Conservation (phyloP, 35 echinoderm and acorn worm species). For the Apostichopus japonicus region DNA sequence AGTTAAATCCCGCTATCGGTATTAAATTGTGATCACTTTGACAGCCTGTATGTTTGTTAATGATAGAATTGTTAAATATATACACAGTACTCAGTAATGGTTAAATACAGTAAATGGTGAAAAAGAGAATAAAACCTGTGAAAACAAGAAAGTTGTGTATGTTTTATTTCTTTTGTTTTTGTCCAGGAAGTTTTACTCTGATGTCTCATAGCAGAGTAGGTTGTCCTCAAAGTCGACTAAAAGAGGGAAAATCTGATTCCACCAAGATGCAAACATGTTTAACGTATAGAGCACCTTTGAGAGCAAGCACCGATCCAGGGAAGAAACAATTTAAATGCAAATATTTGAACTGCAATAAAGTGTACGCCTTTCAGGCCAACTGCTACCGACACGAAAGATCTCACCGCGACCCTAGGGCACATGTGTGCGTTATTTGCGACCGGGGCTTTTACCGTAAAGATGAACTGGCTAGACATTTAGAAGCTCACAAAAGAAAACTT, state of each 20-base stretch:
- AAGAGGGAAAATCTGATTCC: neutral
- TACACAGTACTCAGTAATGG: too few species aligned
- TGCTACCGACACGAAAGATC: neutral
- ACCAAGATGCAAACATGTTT: neutral
- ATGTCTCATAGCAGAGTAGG: neutral
- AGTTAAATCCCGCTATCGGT: too few species aligned
- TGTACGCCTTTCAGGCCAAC: neutral
- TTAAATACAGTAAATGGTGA: too few species aligned
- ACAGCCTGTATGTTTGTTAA: too few species aligned
- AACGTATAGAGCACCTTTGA: neutral
- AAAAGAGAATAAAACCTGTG: too few species aligned
- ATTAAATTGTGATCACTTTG: too few species aligned
- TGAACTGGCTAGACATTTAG: neutral
- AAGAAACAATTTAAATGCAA: slow-evolving; percentile 25
- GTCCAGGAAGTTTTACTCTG: slow-evolving; percentile 7
- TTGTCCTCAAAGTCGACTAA: neutral
- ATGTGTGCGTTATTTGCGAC: slow-evolving; percentile 13
- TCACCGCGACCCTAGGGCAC: neutral
- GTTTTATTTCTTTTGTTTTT: slow-evolving; percentile 21
- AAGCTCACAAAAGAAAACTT: neutral
- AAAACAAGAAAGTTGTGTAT: neutral
- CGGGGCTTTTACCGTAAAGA: neutral
- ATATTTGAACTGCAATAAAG: neutral
- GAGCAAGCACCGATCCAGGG: neutral
- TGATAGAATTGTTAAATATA: too few species aligned